These are phyloP conservation scores for Caenorhabditis wallacei DNA, from an alignment of 2,888 invertebrate genomes.

Conservation along the genomic window DNA sequence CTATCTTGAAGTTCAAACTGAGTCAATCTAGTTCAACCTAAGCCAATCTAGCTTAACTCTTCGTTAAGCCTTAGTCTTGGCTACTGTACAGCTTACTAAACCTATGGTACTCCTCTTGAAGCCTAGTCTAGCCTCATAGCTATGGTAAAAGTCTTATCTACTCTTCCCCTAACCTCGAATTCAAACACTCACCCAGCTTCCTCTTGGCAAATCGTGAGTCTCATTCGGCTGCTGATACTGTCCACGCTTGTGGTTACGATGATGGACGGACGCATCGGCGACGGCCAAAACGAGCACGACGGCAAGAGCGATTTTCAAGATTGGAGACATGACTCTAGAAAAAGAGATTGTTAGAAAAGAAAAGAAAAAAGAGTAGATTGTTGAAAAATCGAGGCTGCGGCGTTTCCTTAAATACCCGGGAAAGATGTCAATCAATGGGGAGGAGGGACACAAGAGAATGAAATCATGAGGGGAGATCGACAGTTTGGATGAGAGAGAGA, in stretches of 20 bases:
- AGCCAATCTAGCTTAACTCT: too few species aligned
- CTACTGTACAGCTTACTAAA: too few species aligned
- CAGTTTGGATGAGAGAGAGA: slow-evolving; percentile 10
- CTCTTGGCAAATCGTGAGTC: neutral
- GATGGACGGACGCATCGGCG: slow-evolving; percentile 1
- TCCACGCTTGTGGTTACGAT: slow-evolving; percentile 35
- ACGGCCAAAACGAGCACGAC: slow-evolving; percentile 24
- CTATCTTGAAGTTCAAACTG: too few species aligned
- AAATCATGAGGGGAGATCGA: slow-evolving; percentile 55
- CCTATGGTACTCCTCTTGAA: too few species aligned
- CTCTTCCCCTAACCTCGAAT: neutral
- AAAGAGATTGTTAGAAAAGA: neutral
- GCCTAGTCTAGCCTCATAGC: too few species aligned
- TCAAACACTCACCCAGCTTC: neutral
- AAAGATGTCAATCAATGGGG: slow-evolving; percentile 40
- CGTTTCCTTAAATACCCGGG: slow-evolving; percentile 17
- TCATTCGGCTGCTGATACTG: neutral
- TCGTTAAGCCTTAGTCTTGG: too few species aligned
- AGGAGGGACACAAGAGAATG: slow-evolving; percentile 7
- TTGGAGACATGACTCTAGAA: slow-evolving; percentile 20
- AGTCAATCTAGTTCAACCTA: too few species aligned
- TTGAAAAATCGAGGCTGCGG: neutral
- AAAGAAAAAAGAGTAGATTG: neutral
- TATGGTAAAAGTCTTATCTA: too few species aligned
- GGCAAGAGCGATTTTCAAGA: slow-evolving; percentile 12